phyloP scores from a whole-genome alignment of 1,140 invertebrate genomes.

The Laupala kohalensis region DNA sequence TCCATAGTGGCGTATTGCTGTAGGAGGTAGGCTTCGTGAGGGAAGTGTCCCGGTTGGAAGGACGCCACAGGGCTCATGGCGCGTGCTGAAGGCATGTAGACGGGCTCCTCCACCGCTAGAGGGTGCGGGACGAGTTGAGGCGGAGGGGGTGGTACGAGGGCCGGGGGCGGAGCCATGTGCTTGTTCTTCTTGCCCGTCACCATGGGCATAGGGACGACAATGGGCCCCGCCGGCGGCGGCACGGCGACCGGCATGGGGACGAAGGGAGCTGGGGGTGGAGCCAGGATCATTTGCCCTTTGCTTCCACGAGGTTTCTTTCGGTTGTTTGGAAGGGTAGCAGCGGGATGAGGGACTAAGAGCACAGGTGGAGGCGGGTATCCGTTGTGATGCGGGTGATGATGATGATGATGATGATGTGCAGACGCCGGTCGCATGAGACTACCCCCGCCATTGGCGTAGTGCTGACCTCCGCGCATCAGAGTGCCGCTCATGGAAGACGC shows the following conservation, averaged over 20 bases:
- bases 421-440: slow-evolving; percentile 15
- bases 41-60: slow-evolving; percentile 46
- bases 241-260: slow-evolving; percentile 17
- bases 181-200: slow-evolving; percentile 7
- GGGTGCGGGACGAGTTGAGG: background rate
- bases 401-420: slow-evolving; percentile 18
- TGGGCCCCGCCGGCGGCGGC: slow-evolving; percentile 4
- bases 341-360: slow-evolving; percentile 23
- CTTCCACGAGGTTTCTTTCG: slow-evolving; percentile 18
- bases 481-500: slow-evolving; percentile 23
- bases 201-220: slow-evolving; percentile 1
- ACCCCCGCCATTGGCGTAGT: slow-evolving; percentile 12
- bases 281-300: background rate
- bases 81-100: slow-evolving; percentile 43
- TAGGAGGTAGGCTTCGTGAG: slow-evolving; percentile 44
- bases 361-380: slow-evolving; percentile 18
- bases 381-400: slow-evolving; percentile 18
- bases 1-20: slow-evolving; percentile 39
- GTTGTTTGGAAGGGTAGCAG: slow-evolving; percentile 22
- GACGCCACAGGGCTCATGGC: slow-evolving; percentile 43
- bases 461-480: slow-evolving; percentile 23
- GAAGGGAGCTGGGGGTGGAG: slow-evolving; percentile 6
- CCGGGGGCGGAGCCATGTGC: slow-evolving; percentile 20
- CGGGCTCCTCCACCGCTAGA: slow-evolving; percentile 37
- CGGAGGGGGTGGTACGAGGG: slow-evolving; percentile 21